Conservation (phyloP, 2,888 invertebrate genomes). For the Coelogynopora nodosa region DNA sequence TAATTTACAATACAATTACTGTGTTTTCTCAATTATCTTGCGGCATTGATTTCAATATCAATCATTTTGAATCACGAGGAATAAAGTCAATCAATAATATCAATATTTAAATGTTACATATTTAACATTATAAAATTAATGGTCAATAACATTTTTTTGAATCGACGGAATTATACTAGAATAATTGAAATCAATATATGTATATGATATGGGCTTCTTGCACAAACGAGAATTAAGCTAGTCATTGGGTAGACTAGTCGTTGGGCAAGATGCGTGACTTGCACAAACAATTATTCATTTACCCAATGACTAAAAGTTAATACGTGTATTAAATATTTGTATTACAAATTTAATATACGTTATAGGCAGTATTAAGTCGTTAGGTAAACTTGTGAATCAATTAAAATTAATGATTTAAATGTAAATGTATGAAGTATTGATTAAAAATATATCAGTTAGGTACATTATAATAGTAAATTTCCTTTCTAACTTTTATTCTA, state of each 20-base stretch:
- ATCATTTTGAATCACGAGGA: too few species aligned
- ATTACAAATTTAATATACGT: neutral
- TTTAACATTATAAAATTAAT: too few species aligned
- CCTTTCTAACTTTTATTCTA: too few species aligned
- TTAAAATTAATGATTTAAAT: neutral
- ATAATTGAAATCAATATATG: too few species aligned
- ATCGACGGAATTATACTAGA: too few species aligned
- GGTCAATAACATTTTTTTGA: too few species aligned
- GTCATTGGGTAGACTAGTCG: neutral
- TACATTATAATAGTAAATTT: neutral
- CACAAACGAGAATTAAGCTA: neutral
- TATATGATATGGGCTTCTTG: neutral
- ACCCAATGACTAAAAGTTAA: neutral
- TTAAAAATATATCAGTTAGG: neutral
- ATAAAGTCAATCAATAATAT: too few species aligned
- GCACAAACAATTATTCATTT: neutral
- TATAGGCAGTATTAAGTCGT: neutral
- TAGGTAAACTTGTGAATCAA: neutral
- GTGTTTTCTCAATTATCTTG: too few species aligned
- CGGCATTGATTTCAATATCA: too few species aligned
- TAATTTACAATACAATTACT: too few species aligned
- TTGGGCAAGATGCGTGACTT: neutral
- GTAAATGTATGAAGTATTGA: neutral
- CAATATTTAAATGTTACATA: too few species aligned
- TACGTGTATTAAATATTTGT: neutral